phyloP scores from a whole-genome alignment of 2,888 invertebrate species.

The Timema podura region DNA sequence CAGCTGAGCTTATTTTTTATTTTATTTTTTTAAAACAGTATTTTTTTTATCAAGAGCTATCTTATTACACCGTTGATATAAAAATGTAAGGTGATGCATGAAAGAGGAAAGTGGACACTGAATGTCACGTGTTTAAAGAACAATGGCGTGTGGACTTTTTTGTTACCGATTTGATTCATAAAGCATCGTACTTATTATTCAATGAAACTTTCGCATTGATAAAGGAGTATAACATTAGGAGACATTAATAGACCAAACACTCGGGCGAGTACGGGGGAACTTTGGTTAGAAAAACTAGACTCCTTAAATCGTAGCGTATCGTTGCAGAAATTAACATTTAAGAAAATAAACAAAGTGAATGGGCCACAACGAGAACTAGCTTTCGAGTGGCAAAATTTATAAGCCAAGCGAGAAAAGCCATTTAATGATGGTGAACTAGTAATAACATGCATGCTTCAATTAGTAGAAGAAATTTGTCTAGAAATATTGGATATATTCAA shows the following conservation, averaged over 20 bases:
- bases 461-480: slow-evolving; percentile 11
- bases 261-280: background rate
- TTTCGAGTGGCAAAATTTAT: no score
- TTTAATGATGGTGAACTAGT: slow-evolving; percentile 11
- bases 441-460: slow-evolving; percentile 7
- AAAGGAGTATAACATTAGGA: background rate
- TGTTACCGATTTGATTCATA: background rate
- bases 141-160: background rate
- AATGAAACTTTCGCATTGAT: background rate
- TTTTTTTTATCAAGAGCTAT: no score
- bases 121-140: background rate
- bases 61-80: background rate
- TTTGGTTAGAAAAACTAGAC: no score
- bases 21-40: no score
- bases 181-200: background rate
- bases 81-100: background rate
- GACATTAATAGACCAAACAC: background rate
- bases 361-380: no score
- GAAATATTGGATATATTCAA: slow-evolving; percentile 5
- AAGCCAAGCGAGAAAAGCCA: background rate
- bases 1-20: no score
- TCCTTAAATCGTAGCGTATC: no score
- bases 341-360: no score
- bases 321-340: no score
- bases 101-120: slow-evolving; percentile 1